Percentiles rank a stretch among this genome's conserved stretches.
Evolutionary conservation across 2,888 invertebrate genomes (phyloP).

Genomic region (Athripsodes cinereus): DNA sequence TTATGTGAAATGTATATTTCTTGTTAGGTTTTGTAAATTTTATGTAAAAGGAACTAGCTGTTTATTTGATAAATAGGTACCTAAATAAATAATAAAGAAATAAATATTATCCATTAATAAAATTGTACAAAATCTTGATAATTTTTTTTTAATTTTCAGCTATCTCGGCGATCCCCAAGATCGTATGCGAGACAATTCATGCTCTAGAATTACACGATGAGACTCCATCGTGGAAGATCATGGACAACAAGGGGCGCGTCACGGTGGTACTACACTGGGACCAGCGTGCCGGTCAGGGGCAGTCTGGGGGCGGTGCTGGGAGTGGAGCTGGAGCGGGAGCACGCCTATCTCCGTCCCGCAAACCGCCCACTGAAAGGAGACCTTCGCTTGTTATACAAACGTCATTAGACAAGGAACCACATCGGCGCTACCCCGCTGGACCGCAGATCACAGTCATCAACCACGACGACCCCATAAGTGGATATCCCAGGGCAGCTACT

Average conservation of each 20-base stretch:
- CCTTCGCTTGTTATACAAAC: constrained; percentile 71
- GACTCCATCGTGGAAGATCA: constrained; percentile 96
- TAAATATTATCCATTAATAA: background rate
- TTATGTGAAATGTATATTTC: too few relatives aligned
- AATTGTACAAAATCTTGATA: background rate
- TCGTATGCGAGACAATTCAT: constrained; percentile 96
- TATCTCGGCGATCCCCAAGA: constrained; percentile 92
- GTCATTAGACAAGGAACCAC: constrained; percentile 60
- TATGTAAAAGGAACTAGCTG: too few relatives aligned
- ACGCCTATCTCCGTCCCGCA: constrained; percentile 40
- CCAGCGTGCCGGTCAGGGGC: constrained; percentile 64
- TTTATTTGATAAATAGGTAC: too few relatives aligned
- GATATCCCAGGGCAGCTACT: constrained; percentile 46
- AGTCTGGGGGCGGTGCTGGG: constrained; percentile 46
- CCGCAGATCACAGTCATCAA: constrained; percentile 93
- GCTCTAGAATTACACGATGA: constrained; percentile 93
- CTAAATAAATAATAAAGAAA: background rate
- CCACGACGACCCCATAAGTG: constrained; percentile 69
- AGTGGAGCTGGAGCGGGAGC: constrained; percentile 51
- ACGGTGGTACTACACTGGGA: constrained; percentile 97
- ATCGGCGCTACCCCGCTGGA: constrained; percentile 46
- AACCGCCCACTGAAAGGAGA: constrained; percentile 50
- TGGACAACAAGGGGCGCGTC: constrained; percentile 96
- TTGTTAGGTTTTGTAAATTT: too few relatives aligned
- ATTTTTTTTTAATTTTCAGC: constrained; percentile 55